Base-by-base conservation (phyloP, 2,797 vertebrate genomes). In the Coregonus suidteri region DNA sequence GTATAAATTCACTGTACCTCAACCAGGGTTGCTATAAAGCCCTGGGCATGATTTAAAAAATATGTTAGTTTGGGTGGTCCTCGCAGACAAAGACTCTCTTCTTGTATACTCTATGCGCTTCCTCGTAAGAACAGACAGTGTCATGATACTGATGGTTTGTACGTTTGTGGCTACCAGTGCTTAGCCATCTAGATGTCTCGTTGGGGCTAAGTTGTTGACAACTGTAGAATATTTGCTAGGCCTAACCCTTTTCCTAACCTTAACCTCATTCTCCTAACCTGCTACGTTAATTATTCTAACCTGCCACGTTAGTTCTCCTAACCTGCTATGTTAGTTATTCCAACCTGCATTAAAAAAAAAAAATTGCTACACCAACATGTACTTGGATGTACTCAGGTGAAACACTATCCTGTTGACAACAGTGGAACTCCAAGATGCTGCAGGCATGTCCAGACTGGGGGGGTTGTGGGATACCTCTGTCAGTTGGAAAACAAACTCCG, bases 401-500 rank as follows among this genome's bases (percentile, higher is more conserved):
- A 25, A 25, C 70, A 15, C 41, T 20, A 25, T 51, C 6, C 18
- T n/a, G 56, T 14, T 77, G 54, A 79, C 59, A 78, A 75, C 1
- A 1, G 15, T 68, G 56, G n/a, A 71, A 4, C 30, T 74, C 66
- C 20, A 7, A 4, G 72, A 30, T 71, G 70, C 51, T n/a, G 41
- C 56, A 41, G n/a, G 6, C 91, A 14, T 81, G 91, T 85, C 82
- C 51, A 71, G 78, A 88, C 91, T 73, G 90, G 91, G 81, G 73
- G 20, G 13, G 41, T 74, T 77, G 59, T 74, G 75, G 79, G 84
- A 89, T 85, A 90, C 83, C 77, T 88, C 72, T 7, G 70, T 4
- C 11, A 14, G 31, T 51, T 62, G 47, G 30, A 82, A 41, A 41
- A 41, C 75, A 71, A 88, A 82, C 30, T 14, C 53, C 54, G 71